Evolutionary conservation across 2,888 invertebrate species (phyloP), one percentile per base, ranked within the genome.

Genomic region (Scelioninae gen. 1): DNA sequence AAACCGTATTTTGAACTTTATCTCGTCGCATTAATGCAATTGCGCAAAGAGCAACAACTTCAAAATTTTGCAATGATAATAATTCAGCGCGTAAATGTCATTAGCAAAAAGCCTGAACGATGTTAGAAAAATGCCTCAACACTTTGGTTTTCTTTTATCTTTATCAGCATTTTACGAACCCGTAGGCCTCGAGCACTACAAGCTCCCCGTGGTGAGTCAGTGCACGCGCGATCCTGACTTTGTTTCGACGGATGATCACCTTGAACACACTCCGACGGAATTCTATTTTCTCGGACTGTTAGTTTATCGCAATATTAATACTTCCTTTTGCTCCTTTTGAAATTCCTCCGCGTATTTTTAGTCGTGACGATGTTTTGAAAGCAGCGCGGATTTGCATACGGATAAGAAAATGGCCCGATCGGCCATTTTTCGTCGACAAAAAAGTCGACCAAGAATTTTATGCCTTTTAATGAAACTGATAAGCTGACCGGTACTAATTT

Each of bases 191-290:
- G 82, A 68, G 55, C 58, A 29, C 10, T 31, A 31, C 40, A 38
- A 40, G 47, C 55, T 23, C 56, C 60, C 43, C 53, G 43, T 47
- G 31, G 68, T 83, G 86, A 86, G 83, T 87, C 85, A 84, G 69
- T 72, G 47, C 49, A 60, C 56, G 47, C 43, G 43, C 68, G 58
- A 55, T 40, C 81, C 66, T 65, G 45, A 79, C 75, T 87, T 85
- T 83, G 84, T 84, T 55, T 53, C 72, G 65, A 29, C 74, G 83
- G 71, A 60, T 15, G 86, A 82, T 88, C 72, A 84, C 88, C 88
- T 88, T 88, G 88, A 86, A 86, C 3, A 38, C 38, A 5, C 84
- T 83, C 84, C 77, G 55, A 75, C 62, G 85, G 86, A 85, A 85
- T 85, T 83, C 83, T 66, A 83, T 83, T 63, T 76, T 82, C 56